Evolutionary conservation across 2,113 vertebrate species (phyloP).

Genomic region (sheep (Ovis aries)): ARS-UI_Ramb_v3.0 NC_056073.1:12241001-12241500

Average conservation of each 20-base stretch:
- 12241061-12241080: background rate
- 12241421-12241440: background rate
- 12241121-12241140: background rate
- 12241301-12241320: background rate
- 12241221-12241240: background rate
- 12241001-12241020: background rate
- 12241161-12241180: background rate
- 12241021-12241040: background rate
- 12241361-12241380: background rate
- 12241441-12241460: background rate
- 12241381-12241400: background rate
- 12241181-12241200: background rate
- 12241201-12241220: background rate
- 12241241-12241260: background rate
- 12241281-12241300: background rate
- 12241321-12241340: background rate
- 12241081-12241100: background rate
- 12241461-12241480: fast-evolving
- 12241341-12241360: background rate
- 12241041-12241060: constrained; percentile 24
- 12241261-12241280: background rate
- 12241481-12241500: background rate
- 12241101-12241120: background rate
- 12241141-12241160: background rate
- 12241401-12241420: background rate